Percentiles rank a stretch among this genome's conserved stretches.
Conservation (phyloP, 2,888 invertebrate genomes). For the Apotomis turbidana region DNA sequence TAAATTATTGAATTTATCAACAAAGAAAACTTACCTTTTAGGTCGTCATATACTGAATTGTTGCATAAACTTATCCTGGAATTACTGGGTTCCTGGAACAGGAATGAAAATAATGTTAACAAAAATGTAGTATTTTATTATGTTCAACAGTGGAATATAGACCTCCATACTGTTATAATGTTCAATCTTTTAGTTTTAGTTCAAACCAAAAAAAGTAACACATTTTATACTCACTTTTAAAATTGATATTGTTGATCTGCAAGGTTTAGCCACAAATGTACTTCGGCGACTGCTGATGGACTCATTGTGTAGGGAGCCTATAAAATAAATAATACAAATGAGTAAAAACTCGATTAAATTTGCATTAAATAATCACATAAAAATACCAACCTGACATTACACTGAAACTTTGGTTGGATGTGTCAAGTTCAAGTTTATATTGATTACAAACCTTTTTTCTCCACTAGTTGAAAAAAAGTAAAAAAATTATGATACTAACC, state of each 20-base stretch:
- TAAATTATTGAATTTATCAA: neutral
- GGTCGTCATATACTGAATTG: slow-evolving; percentile 65
- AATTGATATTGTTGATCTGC: slow-evolving; percentile 72
- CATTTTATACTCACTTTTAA: slow-evolving; percentile 64
- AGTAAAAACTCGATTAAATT: slow-evolving; percentile 42
- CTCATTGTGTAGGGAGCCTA: slow-evolving; percentile 79
- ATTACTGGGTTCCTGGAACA: slow-evolving; percentile 67
- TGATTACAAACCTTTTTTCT: too few relatives aligned
- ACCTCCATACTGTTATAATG: neutral
- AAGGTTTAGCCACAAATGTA: slow-evolving; percentile 73
- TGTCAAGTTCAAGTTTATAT: slow-evolving; percentile 57
- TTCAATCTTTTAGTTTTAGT: too few relatives aligned
- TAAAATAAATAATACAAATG: slow-evolving; percentile 45
- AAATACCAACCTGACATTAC: slow-evolving; percentile 79
- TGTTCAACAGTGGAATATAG: neutral
- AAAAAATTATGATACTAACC: slow-evolving; percentile 58
- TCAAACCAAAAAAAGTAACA: too few relatives aligned
- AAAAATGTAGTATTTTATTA: too few relatives aligned
- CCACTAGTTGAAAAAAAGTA: slow-evolving; percentile 41
- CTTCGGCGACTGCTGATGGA: slow-evolving; percentile 75
- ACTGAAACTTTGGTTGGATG: slow-evolving; percentile 79
- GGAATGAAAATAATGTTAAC: neutral
- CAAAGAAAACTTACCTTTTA: slow-evolving; percentile 61
- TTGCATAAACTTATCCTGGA: slow-evolving; percentile 65
- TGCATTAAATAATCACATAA: slow-evolving; percentile 47